phyloP scores from a whole-genome alignment of 2,113 vertebrate species.

The Macquaria ambigua region DNA sequence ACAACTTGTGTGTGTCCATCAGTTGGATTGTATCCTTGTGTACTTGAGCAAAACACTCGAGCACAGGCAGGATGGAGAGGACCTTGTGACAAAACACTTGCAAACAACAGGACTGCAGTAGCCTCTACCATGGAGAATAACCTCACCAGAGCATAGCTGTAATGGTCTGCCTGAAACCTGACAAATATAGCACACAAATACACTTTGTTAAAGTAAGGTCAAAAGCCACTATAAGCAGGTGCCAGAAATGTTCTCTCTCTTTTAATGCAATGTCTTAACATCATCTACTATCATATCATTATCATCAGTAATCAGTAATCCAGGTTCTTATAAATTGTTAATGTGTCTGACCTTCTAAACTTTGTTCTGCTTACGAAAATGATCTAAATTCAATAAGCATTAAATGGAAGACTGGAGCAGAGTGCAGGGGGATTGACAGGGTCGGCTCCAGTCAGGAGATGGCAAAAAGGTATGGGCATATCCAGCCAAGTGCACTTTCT shows the following conservation, averaged over 20 bases:
- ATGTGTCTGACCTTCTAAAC: constrained; percentile 53
- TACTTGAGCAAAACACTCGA: constrained; percentile 3
- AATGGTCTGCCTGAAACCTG: constrained; percentile 7
- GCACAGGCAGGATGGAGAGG: constrained; percentile 4
- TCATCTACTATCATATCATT: constrained; percentile 4
- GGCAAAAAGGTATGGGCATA: constrained; percentile 19
- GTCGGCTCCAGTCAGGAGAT: constrained; percentile 43
- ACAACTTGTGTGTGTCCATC: constrained; percentile 21
- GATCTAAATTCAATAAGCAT: constrained; percentile 67
- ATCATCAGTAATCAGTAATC: constrained; percentile 19
- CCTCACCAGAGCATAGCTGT: not conserved
- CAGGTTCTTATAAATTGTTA: constrained; percentile 58
- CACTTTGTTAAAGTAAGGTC: not conserved
- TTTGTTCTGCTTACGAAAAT: constrained; percentile 52
- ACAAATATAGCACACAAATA: not conserved
- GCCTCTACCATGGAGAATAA: not conserved
- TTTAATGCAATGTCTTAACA: constrained; percentile 10
- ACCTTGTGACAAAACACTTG: not conserved
- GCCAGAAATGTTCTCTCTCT: not conserved
- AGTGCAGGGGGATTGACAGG: constrained; percentile 38
- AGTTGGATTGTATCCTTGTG: not conserved
- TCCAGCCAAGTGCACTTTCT: not conserved
- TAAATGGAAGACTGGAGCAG: constrained; percentile 43
- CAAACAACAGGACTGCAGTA: constrained; percentile 18
- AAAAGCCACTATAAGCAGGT: not conserved